Evolutionary conservation across 2,113 vertebrate genomes (phyloP), one percentile per base, ranked within the genome.

Genomic region (Pardalotus punctatus): DNA sequence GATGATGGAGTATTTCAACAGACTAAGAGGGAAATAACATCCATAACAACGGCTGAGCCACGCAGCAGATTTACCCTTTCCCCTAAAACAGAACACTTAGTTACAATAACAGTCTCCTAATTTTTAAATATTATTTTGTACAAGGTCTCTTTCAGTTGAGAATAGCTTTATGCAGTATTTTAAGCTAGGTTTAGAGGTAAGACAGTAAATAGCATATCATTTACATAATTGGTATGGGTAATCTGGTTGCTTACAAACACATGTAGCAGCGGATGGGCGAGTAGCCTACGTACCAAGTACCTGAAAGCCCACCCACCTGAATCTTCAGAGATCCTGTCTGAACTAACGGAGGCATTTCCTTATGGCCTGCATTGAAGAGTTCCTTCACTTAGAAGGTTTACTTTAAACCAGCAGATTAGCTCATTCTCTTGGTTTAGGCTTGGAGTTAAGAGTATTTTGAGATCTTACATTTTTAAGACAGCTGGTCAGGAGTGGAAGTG

Each of bases 211-310:
- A 9, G 5, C n/a, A 0, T 48, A 4, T 35, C 1, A 4, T 79
- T 69, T 47, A 4, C 8, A 1, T 54, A 6, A 14, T 11, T 5
- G 6, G 5, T 16, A 9, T 31, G 7, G 23, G 51, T 73, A 17
- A 66, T 81, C 27, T 56, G 14, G 12, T 24, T 47, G 45, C 50
- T 66, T 61, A 8, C 11, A 61, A 57, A 48, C 29, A 10, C 9
- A 5, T 1, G 10, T 3, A 8, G 43, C 27, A 33, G 29, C 16
- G 36, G 42, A 20, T 48, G 29, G 27, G 21, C 80, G 62, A 45
- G n/a, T 1, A 15, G 3, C 31, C 35, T 12, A 1, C 0, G 4
- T 16, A 28, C 43, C 31, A 23, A 54, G 54, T 5, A 33, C 24
- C 7, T 3, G 42, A 61, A 65, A 83, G 12, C 29, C 33, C 69